These are phyloP conservation scores for Neolamprologus ventralis DNA, from an alignment of 2,113 vertebrate species.

Conservation along the genomic window DNA sequence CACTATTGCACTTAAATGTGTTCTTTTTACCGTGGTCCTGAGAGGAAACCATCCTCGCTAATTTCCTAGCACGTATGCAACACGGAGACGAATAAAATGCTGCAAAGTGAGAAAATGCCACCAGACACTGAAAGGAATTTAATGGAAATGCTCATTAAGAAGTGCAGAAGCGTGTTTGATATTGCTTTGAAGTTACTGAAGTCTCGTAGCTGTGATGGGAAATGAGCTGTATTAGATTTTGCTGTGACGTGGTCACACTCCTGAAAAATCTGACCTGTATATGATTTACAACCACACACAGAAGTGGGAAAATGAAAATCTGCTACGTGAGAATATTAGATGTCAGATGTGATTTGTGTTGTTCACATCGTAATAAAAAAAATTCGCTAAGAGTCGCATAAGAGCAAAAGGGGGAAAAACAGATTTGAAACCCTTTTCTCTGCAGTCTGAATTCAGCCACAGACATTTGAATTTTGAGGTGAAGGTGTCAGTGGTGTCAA, in stretches of 20 bases:
- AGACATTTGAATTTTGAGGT: neutral
- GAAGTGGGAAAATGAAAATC: neutral
- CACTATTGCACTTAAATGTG: neutral
- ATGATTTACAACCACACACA: neutral
- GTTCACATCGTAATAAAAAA: neutral
- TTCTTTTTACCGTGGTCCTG: neutral
- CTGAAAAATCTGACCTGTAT: neutral
- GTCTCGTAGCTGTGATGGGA: neutral
- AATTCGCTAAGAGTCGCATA: rapidly evolving
- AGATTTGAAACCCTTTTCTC: neutral
- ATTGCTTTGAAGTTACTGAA: neutral
- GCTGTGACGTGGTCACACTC: rapidly evolving
- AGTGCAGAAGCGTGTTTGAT: neutral
- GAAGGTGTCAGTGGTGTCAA: neutral
- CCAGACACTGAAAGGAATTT: neutral
- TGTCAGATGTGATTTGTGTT: neutral
- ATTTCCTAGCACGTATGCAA: neutral
- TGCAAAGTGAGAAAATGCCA: neutral
- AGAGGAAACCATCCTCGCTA: neutral
- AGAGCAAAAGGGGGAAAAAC: neutral
- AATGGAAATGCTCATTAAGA: neutral
- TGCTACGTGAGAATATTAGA: neutral
- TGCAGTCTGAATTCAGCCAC: neutral
- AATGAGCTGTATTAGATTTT: rapidly evolving
- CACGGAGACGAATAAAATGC: neutral